phyloP scores from a whole-genome alignment of 2,113 vertebrate genomes.

The Galeopterus variegatus region DNA sequence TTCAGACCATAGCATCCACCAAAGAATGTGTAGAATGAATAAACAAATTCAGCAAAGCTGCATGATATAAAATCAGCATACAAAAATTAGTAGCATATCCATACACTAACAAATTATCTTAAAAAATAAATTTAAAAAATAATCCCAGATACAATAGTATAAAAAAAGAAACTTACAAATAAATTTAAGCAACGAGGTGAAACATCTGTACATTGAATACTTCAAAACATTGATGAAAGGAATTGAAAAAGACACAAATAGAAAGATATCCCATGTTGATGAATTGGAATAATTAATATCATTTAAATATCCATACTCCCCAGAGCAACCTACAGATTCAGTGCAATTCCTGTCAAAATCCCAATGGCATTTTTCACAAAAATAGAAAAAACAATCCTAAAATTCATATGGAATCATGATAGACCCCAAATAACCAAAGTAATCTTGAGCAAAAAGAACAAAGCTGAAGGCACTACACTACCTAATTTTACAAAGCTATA shows the following conservation, averaged over 20 bases:
- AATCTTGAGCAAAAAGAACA: neutral
- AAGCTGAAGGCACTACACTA: neutral
- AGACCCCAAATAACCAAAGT: neutral
- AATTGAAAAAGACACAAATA: neutral
- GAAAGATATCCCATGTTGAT: neutral
- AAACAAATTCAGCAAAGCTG: neutral
- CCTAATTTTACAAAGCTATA: neutral
- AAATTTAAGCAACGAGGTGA: neutral
- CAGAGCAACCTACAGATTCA: neutral
- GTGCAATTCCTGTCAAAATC: neutral
- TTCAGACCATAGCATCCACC: neutral
- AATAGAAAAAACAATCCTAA: neutral
- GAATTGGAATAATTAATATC: neutral
- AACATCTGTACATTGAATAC: neutral
- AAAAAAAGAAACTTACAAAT: neutral
- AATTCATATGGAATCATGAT: neutral
- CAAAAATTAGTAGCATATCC: neutral
- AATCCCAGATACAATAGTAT: neutral
- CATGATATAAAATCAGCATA: neutral
- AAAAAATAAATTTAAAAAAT: neutral
- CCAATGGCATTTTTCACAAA: neutral
- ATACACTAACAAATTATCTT: neutral
- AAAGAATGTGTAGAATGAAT: neutral
- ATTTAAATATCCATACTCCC: neutral
- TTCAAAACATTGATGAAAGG: neutral